Evolutionary conservation across 2,888 invertebrate species (phyloP).

Genomic region (Serrognathus titanus): DNA sequence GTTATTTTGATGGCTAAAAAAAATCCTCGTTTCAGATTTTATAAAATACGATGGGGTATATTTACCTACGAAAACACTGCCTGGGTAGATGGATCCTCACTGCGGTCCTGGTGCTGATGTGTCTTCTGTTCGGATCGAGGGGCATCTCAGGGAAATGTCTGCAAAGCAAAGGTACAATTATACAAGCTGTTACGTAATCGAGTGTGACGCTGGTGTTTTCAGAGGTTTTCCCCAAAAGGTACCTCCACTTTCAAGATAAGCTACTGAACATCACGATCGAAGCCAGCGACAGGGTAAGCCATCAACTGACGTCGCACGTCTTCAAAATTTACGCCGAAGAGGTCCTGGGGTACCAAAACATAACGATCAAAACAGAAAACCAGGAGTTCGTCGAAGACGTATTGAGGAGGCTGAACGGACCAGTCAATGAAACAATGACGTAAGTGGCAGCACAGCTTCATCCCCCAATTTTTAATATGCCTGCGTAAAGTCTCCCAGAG

Average conservation of each 20-base stretch:
- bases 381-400: conserved; percentile 46
- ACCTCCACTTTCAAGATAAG: conserved; percentile 45
- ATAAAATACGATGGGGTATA: no score
- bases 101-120: no score
- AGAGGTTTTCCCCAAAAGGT: conserved; percentile 53
- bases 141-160: no score
- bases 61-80: no score
- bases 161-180: no score
- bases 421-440: conserved; percentile 4
- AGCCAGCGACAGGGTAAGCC: conserved; percentile 54
- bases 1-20: no score
- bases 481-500: conserved; percentile 34
- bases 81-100: no score
- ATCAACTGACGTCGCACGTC: conserved; percentile 56
- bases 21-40: no score
- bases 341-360: conserved; percentile 49
- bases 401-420: conserved; percentile 35
- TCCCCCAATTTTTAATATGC: not conserved
- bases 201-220: conserved; percentile 21
- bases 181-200: no score
- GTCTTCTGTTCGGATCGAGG: no score
- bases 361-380: conserved; percentile 46
- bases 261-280: conserved; percentile 52
- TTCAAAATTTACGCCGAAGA: conserved; percentile 57
- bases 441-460: no score